A percentile compares a stretch with the other conserved stretches of the same genome.
Evolutionary conservation across 1,140 invertebrate genomes (phyloP).

Genomic region (Micrasema longulum): DNA sequence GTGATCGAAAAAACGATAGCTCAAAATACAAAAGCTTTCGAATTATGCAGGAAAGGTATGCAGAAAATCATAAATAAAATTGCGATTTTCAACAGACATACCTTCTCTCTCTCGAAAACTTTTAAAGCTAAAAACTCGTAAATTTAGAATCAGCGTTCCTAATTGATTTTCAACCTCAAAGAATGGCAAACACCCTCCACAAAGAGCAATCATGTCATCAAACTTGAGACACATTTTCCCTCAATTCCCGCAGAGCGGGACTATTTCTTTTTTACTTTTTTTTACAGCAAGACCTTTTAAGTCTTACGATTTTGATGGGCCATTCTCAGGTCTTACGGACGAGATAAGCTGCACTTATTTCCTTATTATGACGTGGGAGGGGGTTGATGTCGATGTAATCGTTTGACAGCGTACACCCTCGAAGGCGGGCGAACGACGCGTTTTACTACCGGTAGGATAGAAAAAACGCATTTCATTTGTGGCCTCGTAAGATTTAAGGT

Average conservation of each 20-base stretch:
- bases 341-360: conserved; percentile 55
- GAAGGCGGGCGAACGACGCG: conserved; percentile 22
- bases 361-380: conserved; percentile 55
- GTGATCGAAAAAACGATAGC: too few species aligned
- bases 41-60: too few species aligned
- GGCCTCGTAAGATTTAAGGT: conserved; percentile 25
- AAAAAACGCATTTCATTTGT: conserved; percentile 37
- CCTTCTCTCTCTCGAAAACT: too few species aligned
- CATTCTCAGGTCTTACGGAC: conserved; percentile 52
- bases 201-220: conserved; percentile 35
- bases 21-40: too few species aligned
- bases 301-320: conserved; percentile 55
- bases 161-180: conserved; percentile 23
- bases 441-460: conserved; percentile 40
- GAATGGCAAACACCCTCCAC: conserved; percentile 6
- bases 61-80: too few species aligned
- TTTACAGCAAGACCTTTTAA: conserved; percentile 54
- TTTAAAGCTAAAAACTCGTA: background rate
- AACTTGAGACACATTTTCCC: conserved; percentile 37
- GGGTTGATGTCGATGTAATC: conserved; percentile 53
- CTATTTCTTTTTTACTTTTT: conserved; percentile 36
- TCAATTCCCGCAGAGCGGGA: conserved; percentile 1
- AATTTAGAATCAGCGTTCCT: background rate
- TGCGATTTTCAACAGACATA: too few species aligned
- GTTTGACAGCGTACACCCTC: conserved; percentile 40